Conservation (phyloP, 2,888 invertebrate species). For the Pristionchus mayeri region DNA sequence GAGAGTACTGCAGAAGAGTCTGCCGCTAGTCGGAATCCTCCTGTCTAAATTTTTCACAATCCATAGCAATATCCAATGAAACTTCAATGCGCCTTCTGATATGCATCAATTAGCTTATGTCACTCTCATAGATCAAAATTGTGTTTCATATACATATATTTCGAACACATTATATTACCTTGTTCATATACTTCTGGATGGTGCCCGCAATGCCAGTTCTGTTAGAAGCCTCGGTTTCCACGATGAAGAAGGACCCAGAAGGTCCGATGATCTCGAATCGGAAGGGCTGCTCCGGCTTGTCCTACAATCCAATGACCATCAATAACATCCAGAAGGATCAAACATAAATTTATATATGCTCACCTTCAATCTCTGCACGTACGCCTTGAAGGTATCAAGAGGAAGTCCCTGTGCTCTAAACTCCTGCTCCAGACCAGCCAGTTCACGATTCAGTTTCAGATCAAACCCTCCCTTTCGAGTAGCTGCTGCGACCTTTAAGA, state of each 20-base stretch:
- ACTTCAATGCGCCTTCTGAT: too few species aligned
- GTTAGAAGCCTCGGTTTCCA: constrained; percentile 68
- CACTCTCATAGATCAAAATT: too few species aligned
- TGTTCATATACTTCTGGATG: constrained; percentile 68
- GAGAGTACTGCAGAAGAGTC: constrained; percentile 62
- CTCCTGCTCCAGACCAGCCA: constrained; percentile 68
- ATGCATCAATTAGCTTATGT: background rate
- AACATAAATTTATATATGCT: background rate
- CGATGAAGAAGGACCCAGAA: constrained; percentile 68
- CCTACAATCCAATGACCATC: constrained; percentile 60
- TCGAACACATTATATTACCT: too few species aligned
- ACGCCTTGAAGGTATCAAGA: constrained; percentile 71
- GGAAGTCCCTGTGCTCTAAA: constrained; percentile 66
- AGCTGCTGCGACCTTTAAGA: constrained; percentile 57
- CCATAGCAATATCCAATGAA: too few species aligned
- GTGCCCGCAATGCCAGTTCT: constrained; percentile 60
- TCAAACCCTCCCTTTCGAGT: constrained; percentile 68
- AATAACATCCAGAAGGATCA: background rate
- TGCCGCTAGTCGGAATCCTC: constrained; percentile 67
- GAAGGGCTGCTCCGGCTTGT: constrained; percentile 68
- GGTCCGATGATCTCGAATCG: constrained; percentile 72
- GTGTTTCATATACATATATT: too few species aligned
- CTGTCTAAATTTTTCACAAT: constrained; percentile 57
- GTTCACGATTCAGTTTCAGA: constrained; percentile 67
- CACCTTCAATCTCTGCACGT: constrained; percentile 66